Percentiles rank a stretch among this genome's conserved stretches.
These are phyloP conservation scores for Orthonyx spaldingii DNA, from an alignment of 2,113 vertebrate genomes.

Conservation along the genomic window DNA sequence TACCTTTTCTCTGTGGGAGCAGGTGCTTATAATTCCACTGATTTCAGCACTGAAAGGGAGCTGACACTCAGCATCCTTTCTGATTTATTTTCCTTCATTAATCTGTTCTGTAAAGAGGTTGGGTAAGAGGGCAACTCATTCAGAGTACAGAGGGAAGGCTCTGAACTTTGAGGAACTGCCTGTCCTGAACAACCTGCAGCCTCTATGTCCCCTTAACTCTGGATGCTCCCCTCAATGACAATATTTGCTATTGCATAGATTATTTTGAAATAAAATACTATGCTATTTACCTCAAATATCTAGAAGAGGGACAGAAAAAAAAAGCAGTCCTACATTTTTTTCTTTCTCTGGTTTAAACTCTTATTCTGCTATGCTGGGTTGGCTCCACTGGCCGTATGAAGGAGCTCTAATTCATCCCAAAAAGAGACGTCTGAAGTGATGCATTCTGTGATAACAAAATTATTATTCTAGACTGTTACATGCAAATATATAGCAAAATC, in stretches of 20 bases:
- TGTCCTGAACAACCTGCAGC: neutral
- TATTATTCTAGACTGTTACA: neutral
- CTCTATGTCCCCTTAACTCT: neutral
- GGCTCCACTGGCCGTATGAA: neutral
- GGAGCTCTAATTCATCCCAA: neutral
- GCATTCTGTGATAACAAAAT: neutral
- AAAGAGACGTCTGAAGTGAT: neutral
- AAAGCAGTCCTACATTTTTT: neutral
- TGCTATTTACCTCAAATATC: neutral
- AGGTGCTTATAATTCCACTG: neutral
- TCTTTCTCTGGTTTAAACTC: neutral
- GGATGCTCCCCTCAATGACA: neutral
- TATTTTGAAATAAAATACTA: neutral
- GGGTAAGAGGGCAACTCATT: neutral
- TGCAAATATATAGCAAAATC: neutral
- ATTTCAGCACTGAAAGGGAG: neutral
- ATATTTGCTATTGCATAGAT: neutral
- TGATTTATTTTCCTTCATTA: neutral
- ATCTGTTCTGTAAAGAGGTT: neutral
- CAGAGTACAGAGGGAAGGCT: neutral
- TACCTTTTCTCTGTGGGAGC: neutral
- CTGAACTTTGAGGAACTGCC: neutral
- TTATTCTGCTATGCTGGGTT: neutral
- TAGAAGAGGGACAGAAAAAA: neutral
- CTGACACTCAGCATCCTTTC: neutral